These are phyloP conservation scores for Acleris emargana DNA, from an alignment of 2,888 invertebrate genomes.

Conservation along the genomic window DNA sequence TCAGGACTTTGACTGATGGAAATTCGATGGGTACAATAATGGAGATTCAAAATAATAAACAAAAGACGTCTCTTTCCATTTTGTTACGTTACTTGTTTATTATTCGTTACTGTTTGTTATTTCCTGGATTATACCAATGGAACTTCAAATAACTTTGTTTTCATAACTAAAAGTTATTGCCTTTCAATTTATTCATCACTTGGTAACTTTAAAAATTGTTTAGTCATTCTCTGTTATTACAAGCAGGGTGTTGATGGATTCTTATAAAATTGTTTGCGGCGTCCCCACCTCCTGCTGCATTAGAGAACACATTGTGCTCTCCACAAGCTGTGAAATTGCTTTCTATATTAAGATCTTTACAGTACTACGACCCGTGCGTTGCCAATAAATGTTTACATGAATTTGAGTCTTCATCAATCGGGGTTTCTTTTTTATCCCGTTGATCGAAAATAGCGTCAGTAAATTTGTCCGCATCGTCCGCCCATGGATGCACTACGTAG, in stretches of 20 bases:
- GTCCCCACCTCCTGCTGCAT: slow-evolving; percentile 15
- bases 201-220: slow-evolving; percentile 29
- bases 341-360: slow-evolving; percentile 34
- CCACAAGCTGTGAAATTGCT: slow-evolving; percentile 31
- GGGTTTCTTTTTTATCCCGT: slow-evolving; percentile 12
- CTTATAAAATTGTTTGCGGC: slow-evolving; percentile 16
- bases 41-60: slow-evolving; percentile 58
- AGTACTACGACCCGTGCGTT: slow-evolving; percentile 14
- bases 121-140: slow-evolving; percentile 35
- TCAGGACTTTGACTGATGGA: slow-evolving; percentile 63
- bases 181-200: slow-evolving; percentile 33
- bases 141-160: slow-evolving; percentile 31
- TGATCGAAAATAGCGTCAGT: slow-evolving; percentile 14
- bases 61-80: slow-evolving; percentile 61
- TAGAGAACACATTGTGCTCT: slow-evolving; percentile 11
- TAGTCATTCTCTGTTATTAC: slow-evolving; percentile 36
- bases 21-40: slow-evolving; percentile 68
- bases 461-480: slow-evolving; percentile 2
- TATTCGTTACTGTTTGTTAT: slow-evolving; percentile 41
- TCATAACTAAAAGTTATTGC: slow-evolving; percentile 32
- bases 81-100: slow-evolving; percentile 47
- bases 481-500: slow-evolving; percentile 36
- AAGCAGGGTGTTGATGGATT: slow-evolving; percentile 33
- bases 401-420: slow-evolving; percentile 20
- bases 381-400: slow-evolving; percentile 27